phyloP scores from a whole-genome alignment of 2,113 vertebrate species.

The Cichladusa arquata region DNA sequence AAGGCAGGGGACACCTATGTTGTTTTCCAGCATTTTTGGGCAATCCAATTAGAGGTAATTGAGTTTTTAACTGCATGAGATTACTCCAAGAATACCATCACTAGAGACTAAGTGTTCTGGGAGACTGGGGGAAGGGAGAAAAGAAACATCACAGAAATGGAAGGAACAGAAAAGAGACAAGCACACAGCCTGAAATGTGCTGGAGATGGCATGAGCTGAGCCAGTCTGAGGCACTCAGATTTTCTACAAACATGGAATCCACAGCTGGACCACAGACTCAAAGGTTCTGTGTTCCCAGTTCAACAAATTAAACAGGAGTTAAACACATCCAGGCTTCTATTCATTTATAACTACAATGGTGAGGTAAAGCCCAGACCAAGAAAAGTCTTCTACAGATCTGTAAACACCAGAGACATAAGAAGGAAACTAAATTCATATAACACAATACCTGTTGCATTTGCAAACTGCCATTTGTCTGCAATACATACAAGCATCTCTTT shows the following conservation, averaged over 20 bases:
- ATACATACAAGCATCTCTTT: background rate
- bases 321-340: background rate
- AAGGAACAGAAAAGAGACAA: background rate
- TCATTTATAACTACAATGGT: background rate
- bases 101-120: background rate
- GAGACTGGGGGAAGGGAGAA: background rate
- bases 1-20: background rate
- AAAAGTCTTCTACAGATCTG: background rate
- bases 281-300: background rate
- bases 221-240: background rate
- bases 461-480: background rate
- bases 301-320: background rate
- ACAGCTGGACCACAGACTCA: background rate
- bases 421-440: background rate
- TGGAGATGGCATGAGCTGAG: background rate
- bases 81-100: background rate
- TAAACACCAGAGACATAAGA: background rate
- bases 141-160: background rate
- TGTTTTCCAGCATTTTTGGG: background rate
- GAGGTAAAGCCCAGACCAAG: background rate
- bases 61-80: constrained; percentile 25
- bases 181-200: background rate
- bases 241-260: background rate
- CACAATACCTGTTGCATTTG: background rate
- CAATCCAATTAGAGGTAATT: background rate